Evolutionary conservation across 1,140 invertebrate genomes (phyloP).

Genomic region (Dinoponera quadriceps): DNA sequence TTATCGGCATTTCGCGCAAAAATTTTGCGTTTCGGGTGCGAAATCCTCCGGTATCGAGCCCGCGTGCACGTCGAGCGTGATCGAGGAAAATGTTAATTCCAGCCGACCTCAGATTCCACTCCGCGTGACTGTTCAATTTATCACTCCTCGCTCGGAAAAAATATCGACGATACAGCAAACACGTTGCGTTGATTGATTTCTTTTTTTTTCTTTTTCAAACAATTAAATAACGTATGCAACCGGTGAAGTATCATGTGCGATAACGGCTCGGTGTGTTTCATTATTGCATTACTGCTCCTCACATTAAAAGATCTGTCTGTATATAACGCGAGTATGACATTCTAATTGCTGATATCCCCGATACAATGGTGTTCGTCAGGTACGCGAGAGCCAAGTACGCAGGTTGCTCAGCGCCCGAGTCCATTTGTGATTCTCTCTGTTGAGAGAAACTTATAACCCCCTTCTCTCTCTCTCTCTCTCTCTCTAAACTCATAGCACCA

Average conservation of each 20-base stretch:
- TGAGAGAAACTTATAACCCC: conserved; percentile 38
- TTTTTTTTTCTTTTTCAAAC: too few relatives aligned
- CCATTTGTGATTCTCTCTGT: conserved; percentile 42
- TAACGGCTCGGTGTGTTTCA: too few relatives aligned
- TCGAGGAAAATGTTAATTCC: background rate
- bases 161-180: too few relatives aligned
- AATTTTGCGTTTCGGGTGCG: conserved; percentile 41
- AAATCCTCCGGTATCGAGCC: conserved; percentile 52
- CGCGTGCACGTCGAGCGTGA: background rate
- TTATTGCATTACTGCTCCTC: too few relatives aligned
- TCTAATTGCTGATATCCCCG: too few relatives aligned
- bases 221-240: too few relatives aligned
- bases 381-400: background rate
- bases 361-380: too few relatives aligned
- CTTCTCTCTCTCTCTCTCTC: background rate
- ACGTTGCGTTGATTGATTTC: too few relatives aligned
- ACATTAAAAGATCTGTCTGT: too few relatives aligned
- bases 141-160: too few relatives aligned
- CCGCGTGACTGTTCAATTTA: background rate
- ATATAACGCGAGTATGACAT: too few relatives aligned
- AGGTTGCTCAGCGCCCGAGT: conserved; percentile 15
- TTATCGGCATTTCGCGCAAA: conserved; percentile 56
- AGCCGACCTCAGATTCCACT: background rate
- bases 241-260: too few relatives aligned
- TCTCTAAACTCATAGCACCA: conserved; percentile 23